Base-by-base conservation (phyloP, 30 jellyfish, hydroid and myxozoan species). In the Aurelia aurita complex sp. Pacific region DNA sequence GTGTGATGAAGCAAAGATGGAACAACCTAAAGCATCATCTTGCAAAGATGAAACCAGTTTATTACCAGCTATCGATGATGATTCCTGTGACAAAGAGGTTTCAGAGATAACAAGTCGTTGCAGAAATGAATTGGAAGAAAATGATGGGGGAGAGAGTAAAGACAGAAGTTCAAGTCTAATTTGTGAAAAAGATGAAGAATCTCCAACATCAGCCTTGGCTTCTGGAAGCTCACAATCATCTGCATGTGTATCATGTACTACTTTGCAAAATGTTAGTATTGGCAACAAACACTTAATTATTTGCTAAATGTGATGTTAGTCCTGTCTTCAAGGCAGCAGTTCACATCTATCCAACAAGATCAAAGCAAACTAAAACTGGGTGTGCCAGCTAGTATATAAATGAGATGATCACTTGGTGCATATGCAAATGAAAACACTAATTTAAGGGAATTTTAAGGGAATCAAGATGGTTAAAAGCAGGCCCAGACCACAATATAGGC, bases 81-180 rank as follows among this genome's bases (percentile, higher is more conserved):
- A n/a, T 51, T 74, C 85, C 1, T 74, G 85, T 53, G 85, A 74
- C 85, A 35, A 38, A 54, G 85, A 74, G n/a, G 85, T 74, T 17
- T 54, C 73, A 18, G 85, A 74, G 53, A 74, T 74, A 15, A 74
- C 60, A 18, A 74, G 85, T 40, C 32, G 70, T 17, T 61, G 36
- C 70, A 61, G 70, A 61, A 61, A 11, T 17, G 55, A 51, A 74
- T 1, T 6, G 34, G 46, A 12, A 34, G 65, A 36, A 2, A 36
- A 1, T 12, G 32, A 60, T 23, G 77, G 10, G 10, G 32, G 77
- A 5, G 74, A 9, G 13, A 23, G 55, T 67, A n/a, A 32, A 67
- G 52, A n/a, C 19, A 36, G 70, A 61, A 13, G 35, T 61, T 61
- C 70, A 61, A 61, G 70, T 23, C 10, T 61, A 12, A 11, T 17